phyloP scores from a whole-genome alignment of 2,888 invertebrate species.

The Clistopyga incitator region DNA sequence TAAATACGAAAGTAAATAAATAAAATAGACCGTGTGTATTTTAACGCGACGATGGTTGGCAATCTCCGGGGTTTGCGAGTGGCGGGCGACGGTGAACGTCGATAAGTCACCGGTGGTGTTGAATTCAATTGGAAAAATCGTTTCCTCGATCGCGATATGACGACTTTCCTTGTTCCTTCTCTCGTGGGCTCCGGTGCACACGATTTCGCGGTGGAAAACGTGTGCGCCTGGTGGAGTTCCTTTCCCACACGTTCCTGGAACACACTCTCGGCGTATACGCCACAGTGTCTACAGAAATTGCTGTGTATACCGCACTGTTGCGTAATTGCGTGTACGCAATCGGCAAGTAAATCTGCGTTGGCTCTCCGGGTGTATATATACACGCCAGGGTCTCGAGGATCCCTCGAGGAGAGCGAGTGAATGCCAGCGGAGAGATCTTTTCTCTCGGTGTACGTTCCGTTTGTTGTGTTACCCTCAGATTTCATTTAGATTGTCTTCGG shows the following conservation, averaged over 20 bases:
- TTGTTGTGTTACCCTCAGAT: slow-evolving; percentile 66
- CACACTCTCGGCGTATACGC: slow-evolving; percentile 23
- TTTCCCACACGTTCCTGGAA: slow-evolving; percentile 60
- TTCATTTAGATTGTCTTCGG: slow-evolving; percentile 67
- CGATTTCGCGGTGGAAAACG: slow-evolving; percentile 48
- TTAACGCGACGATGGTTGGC: background rate
- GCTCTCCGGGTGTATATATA: slow-evolving; percentile 15
- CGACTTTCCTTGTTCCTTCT: slow-evolving; percentile 48
- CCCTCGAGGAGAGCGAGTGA: slow-evolving; percentile 21
- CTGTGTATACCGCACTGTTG: slow-evolving; percentile 58
- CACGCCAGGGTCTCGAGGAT: slow-evolving; percentile 37
- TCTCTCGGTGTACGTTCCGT: slow-evolving; percentile 45
- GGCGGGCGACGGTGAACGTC: slow-evolving; percentile 18
- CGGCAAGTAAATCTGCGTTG: slow-evolving; percentile 70
- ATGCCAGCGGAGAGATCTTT: slow-evolving; percentile 33
- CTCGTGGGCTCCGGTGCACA: slow-evolving; percentile 15
- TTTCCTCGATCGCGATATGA: slow-evolving; percentile 62
- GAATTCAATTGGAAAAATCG: slow-evolving; percentile 38
- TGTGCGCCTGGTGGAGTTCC: slow-evolving; percentile 48
- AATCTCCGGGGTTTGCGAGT: background rate
- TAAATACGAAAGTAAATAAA: background rate
- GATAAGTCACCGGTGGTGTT: slow-evolving; percentile 48
- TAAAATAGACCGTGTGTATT: background rate
- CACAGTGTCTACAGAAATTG: slow-evolving; percentile 24
- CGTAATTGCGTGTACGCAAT: slow-evolving; percentile 74